Evolutionary conservation across 2,888 invertebrate genomes (phyloP).

Genomic region (Andrena bucephala): DNA sequence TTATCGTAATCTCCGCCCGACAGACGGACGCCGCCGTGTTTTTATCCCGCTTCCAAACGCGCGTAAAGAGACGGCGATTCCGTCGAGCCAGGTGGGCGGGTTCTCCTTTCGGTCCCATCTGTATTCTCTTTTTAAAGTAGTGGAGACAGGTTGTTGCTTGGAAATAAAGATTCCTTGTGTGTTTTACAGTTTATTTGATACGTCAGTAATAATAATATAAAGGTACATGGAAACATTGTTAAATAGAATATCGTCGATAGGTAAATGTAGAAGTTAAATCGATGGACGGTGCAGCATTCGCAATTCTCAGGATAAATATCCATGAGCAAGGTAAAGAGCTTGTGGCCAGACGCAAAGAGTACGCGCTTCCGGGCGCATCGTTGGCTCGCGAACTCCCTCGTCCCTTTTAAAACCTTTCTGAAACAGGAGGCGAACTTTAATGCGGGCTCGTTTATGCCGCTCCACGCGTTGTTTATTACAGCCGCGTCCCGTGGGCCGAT

Average conservation of each 20-base stretch:
- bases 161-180: slow-evolving; percentile 2
- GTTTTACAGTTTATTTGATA: too few species aligned
- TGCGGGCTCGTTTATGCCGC: slow-evolving; percentile 69
- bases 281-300: slow-evolving; percentile 47
- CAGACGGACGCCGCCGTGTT: slow-evolving; percentile 38
- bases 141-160: slow-evolving; percentile 1
- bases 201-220: too few species aligned
- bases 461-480: slow-evolving; percentile 68
- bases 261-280: background rate
- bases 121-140: slow-evolving; percentile 41
- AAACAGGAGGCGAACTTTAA: slow-evolving; percentile 59
- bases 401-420: slow-evolving; percentile 17
- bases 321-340: slow-evolving; percentile 23
- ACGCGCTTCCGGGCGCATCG: slow-evolving; percentile 29
- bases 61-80: slow-evolving; percentile 72
- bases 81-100: slow-evolving; percentile 71
- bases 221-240: background rate
- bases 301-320: slow-evolving; percentile 64
- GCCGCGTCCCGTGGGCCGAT: slow-evolving; percentile 44
- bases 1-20: slow-evolving; percentile 44
- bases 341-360: slow-evolving; percentile 55
- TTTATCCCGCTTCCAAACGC: slow-evolving; percentile 42
- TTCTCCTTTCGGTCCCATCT: slow-evolving; percentile 49
- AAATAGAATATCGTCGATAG: background rate
- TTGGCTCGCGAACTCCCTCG: slow-evolving; percentile 11